Evolutionary conservation across 2,797 vertebrate genomes (phyloP).

Genomic region (Hipposideros larvatus): DNA sequence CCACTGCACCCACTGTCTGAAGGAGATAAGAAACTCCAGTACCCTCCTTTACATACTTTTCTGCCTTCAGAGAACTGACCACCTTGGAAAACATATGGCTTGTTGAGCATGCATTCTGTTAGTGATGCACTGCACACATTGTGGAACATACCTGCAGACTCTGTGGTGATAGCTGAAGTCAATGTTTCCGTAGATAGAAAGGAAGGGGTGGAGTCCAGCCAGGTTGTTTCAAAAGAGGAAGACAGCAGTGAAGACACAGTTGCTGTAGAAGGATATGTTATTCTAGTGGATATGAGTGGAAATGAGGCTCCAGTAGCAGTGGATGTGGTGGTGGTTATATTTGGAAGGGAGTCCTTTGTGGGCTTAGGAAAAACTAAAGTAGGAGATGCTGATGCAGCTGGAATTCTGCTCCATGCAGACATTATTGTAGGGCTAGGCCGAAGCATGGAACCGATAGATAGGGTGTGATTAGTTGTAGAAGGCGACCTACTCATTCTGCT

Average conservation of each 20-base stretch:
- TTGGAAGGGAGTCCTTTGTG: slow-evolving; percentile 1
- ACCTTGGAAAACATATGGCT: background rate
- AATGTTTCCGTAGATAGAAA: slow-evolving; percentile 45
- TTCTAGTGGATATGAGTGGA: background rate
- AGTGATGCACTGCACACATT: background rate
- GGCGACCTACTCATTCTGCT: slow-evolving; percentile 20
- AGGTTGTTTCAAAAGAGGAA: slow-evolving; percentile 45
- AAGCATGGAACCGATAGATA: background rate
- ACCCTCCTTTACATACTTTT: background rate
- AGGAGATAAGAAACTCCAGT: background rate
- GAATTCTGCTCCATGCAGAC: slow-evolving; percentile 44
- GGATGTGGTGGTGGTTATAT: background rate
- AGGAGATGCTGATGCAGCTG: background rate
- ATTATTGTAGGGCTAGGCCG: background rate
- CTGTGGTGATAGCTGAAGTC: background rate
- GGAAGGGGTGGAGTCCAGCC: slow-evolving; percentile 38
- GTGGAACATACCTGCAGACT: slow-evolving; percentile 44
- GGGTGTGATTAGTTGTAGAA: background rate
- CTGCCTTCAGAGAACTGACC: slow-evolving; percentile 52
- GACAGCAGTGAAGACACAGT: slow-evolving; percentile 39
- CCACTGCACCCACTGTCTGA: background rate
- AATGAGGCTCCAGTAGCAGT: background rate
- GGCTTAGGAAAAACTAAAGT: slow-evolving; percentile 44
- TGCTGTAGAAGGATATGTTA: slow-evolving; percentile 41
- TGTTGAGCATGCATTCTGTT: background rate